phyloP scores from a whole-genome alignment of 2,888 invertebrate species.

The Chirona hameri region DNA sequence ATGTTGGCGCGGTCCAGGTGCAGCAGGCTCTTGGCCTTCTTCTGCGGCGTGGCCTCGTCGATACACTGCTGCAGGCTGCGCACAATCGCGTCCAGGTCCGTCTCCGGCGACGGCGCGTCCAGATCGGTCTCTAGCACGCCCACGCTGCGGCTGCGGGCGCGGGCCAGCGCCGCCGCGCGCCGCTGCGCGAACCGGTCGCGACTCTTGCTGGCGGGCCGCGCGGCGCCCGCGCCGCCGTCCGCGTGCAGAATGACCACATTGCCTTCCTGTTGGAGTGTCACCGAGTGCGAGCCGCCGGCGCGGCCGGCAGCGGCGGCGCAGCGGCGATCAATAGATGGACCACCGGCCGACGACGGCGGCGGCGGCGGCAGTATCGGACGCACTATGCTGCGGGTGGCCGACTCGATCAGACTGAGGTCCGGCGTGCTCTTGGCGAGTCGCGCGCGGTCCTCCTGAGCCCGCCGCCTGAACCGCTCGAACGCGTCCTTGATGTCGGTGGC shows the following conservation, averaged over 20 bases:
- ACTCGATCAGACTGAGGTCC: conserved; percentile 42
- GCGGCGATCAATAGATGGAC: conserved; percentile 9
- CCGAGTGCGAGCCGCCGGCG: conserved; percentile 32
- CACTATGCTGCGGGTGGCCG: conserved; percentile 36
- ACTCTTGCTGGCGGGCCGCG: conserved; percentile 44
- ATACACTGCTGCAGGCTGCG: conserved; percentile 34
- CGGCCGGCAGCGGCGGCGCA: conserved; percentile 39
- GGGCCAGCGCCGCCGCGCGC: conserved; percentile 41
- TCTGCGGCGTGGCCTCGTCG: conserved; percentile 34
- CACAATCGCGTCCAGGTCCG: conserved; percentile 5
- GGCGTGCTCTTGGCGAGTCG: conserved; percentile 46
- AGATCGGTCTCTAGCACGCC: conserved; percentile 87
- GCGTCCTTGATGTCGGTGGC: conserved; percentile 37
- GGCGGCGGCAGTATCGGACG: neutral
- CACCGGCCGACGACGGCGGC: neutral
- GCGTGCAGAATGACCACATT: conserved; percentile 25
- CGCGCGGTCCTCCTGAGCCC: conserved; percentile 39
- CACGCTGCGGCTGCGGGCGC: conserved; percentile 46
- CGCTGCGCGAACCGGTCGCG: conserved; percentile 48
- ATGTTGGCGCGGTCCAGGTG: conserved; percentile 33
- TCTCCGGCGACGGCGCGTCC: conserved; percentile 55
- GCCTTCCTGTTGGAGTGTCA: neutral
- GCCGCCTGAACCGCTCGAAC: conserved; percentile 38
- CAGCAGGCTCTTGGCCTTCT: conserved; percentile 39
- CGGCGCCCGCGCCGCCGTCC: conserved; percentile 42